phyloP scores from a whole-genome alignment of 1,140 invertebrate genomes.

The Amyelois transitella region DNA sequence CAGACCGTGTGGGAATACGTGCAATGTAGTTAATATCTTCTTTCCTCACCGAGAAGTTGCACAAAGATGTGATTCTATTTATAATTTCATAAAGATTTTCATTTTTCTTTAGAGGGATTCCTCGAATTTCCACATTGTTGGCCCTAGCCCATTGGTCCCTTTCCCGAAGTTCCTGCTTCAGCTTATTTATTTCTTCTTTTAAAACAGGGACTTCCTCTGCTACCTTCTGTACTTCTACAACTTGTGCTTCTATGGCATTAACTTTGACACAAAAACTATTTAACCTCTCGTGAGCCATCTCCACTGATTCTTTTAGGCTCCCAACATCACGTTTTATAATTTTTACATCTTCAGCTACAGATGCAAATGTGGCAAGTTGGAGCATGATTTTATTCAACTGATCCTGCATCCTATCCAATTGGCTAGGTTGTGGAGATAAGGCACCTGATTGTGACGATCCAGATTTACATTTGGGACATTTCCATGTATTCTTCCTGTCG shows the following conservation, averaged over 20 bases:
- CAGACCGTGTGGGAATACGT: background rate
- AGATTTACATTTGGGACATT: conserved; percentile 5
- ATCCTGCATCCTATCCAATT: no score
- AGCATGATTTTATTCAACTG: background rate
- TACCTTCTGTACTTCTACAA: background rate
- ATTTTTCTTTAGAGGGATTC: no score
- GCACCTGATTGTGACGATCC: no score
- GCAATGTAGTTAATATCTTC: conserved; percentile 21
- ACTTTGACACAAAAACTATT: background rate
- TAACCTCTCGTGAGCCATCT: background rate
- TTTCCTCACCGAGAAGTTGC: conserved; percentile 9
- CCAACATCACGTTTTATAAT: no score
- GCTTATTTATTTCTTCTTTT: background rate
- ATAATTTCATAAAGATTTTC: conserved; percentile 13
- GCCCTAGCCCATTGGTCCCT: no score
- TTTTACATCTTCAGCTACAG: conserved; percentile 2
- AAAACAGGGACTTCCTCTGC: background rate
- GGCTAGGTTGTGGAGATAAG: background rate
- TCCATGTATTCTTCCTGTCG: conserved; percentile 4
- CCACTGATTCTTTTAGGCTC: no score
- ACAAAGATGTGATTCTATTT: background rate
- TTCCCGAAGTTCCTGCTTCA: no score
- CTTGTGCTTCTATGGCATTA: background rate
- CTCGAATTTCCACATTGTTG: no score
- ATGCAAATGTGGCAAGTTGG: conserved; percentile 1